phyloP scores from a whole-genome alignment of 2,113 vertebrate species.

The Brachypodius melanocephalos region DNA sequence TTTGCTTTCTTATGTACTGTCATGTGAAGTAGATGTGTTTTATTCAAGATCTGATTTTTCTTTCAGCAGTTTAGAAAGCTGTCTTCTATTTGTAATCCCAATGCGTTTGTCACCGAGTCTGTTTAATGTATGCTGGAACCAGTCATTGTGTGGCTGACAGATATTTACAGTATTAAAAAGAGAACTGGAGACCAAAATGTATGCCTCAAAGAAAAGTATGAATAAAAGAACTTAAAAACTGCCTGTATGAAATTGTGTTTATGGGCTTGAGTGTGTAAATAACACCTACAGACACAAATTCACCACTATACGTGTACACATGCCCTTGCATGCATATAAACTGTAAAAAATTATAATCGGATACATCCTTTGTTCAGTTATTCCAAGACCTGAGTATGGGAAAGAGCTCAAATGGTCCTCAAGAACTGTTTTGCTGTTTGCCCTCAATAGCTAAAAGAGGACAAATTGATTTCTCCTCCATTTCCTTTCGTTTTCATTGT shows the following conservation, averaged over 20 bases:
- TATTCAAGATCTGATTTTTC: constrained; percentile 51
- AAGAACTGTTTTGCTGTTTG: not conserved
- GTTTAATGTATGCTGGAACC: not conserved
- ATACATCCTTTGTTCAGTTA: not conserved
- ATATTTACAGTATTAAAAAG: not conserved
- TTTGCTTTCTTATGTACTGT: constrained; percentile 46
- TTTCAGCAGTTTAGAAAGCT: not conserved
- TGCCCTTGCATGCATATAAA: not conserved
- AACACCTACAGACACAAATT: not conserved
- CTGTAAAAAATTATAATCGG: not conserved
- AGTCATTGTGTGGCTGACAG: not conserved
- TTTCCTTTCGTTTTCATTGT: not conserved
- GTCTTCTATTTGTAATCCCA: not conserved
- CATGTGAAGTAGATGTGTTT: constrained; percentile 26
- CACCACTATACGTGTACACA: not conserved
- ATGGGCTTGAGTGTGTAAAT: not conserved
- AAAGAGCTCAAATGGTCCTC: not conserved
- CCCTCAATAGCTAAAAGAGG: not conserved
- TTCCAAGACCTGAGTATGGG: not conserved
- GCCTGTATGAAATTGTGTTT: not conserved
- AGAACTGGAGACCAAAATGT: not conserved
- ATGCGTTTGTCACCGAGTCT: not conserved
- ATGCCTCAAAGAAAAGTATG: not conserved
- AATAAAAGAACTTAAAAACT: not conserved
- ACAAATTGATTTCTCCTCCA: not conserved